Evolutionary conservation across 2,113 vertebrate species (phyloP).

Genomic region (Pollachius pollachius): DNA sequence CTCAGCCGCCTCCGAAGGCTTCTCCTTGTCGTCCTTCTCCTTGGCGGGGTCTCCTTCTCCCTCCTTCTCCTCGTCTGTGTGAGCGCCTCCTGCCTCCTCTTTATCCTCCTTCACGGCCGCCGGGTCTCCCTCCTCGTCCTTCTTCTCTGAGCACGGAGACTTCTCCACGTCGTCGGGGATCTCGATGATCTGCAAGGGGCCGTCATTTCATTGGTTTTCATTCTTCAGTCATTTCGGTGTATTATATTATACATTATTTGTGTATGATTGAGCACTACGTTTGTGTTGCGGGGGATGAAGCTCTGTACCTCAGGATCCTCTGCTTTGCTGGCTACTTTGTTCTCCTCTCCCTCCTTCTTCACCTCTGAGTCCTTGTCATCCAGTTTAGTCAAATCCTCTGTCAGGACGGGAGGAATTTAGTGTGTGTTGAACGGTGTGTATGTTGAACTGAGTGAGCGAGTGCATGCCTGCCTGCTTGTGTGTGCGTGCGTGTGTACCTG

Average conservation of each 20-base stretch:
- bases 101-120: slow-evolving; percentile 71
- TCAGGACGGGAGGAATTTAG: slow-evolving; percentile 3
- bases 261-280: no score
- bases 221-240: no score
- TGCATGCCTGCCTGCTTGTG: not conserved
- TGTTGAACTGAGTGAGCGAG: not conserved
- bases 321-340: slow-evolving; percentile 47
- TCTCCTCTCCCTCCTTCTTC: slow-evolving; percentile 60
- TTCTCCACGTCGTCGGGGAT: slow-evolving; percentile 77
- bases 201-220: no score
- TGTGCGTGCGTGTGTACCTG: slow-evolving; percentile 62
- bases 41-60: slow-evolving; percentile 60
- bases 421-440: not conserved
- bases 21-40: slow-evolving; percentile 50
- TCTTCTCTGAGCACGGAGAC: slow-evolving; percentile 74
- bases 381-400: slow-evolving; percentile 64
- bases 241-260: not conserved
- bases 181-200: slow-evolving; percentile 69
- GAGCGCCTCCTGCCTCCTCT: slow-evolving; percentile 41
- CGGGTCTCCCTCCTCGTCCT: slow-evolving; percentile 43
- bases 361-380: slow-evolving; percentile 61
- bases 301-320: slow-evolving; percentile 52
- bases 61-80: slow-evolving; percentile 73
- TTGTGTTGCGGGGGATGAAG: no score
- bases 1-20: slow-evolving; percentile 25